Base-by-base conservation (phyloP, 2,888 invertebrate genomes). In the Campopleginae sp. region DNA sequence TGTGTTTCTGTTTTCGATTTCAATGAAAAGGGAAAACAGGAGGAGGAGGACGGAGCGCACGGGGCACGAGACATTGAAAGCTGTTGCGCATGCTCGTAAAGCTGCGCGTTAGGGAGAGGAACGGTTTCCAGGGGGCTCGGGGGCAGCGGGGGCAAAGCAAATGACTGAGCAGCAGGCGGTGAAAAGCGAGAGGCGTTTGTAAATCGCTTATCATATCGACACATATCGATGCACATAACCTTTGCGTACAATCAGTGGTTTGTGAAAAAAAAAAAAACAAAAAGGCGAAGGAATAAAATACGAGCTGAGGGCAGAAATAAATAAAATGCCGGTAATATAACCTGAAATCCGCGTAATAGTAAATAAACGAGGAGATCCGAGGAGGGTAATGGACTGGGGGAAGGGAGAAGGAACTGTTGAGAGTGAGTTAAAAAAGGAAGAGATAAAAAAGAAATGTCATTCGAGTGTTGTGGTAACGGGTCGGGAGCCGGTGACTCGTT, bases 391-490 rank as follows among this genome's bases (percentile, higher is more conserved):
- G 58, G 58, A 14, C 27, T 23, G 12, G 58, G 27, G 12, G 58
- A 27, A 6, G 27, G 58, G 27, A 27, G 63, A 58, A 58, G 27
- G 58, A 31, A 17, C n/a, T n/a, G 31, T 17, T 54, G 48, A 66
- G 14, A 58, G 58, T 58, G 58, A 58, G 58, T 27, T 6, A 14
- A 58, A 58, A 58, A 27, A 58, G 27, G 14, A 58, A 38, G 0
- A 38, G 27, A 58, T 12, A 58, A 58, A 27, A 58, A 58, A 31
- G 51, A 79, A 42, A 68, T 77, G 68, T 77, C 77, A 77, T 66
- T 54, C 89, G 92, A 92, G 63, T 92, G 92, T 63, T 92, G 92
- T 86, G 91, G 92, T 72, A 88, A 89, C 84, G 90, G 88, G 83
- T 66, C 84, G 44, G 58, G 42, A 74, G 88, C 89, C 87, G 91